These are phyloP conservation scores for Bombus difficillimus DNA, from an alignment of 1,140 invertebrate genomes.

Conservation along the genomic window DNA sequence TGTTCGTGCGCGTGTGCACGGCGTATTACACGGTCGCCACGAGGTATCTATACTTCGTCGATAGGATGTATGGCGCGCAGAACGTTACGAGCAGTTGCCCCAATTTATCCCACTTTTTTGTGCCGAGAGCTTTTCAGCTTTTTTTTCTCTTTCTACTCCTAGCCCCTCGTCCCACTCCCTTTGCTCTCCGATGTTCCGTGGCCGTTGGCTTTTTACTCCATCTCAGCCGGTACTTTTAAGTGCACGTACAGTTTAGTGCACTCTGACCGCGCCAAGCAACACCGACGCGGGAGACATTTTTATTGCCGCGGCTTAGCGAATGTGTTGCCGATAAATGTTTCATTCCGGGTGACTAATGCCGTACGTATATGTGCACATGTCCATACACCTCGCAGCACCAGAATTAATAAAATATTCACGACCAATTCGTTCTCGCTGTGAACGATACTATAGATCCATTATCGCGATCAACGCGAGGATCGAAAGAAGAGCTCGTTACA, in stretches of 20 bases:
- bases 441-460: not conserved
- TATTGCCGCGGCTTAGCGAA: conserved; percentile 55
- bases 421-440: not conserved
- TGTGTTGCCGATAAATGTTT: conserved; percentile 61
- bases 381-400: not conserved
- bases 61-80: conserved; percentile 56
- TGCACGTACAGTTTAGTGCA: conserved; percentile 70
- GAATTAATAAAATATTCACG: conserved; percentile 42
- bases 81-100: conserved; percentile 68
- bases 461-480: not conserved
- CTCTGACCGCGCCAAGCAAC: conserved; percentile 57
- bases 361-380: not conserved
- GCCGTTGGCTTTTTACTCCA: conserved; percentile 39
- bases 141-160: conserved; percentile 18
- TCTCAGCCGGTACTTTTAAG: conserved; percentile 65
- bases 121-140: conserved; percentile 61
- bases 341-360: conserved; percentile 60
- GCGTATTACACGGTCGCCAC: conserved; percentile 2
- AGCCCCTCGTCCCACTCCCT: not conserved
- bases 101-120: conserved; percentile 70
- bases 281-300: conserved; percentile 57
- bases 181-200: conserved; percentile 1
- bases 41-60: conserved; percentile 55
- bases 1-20: conserved; percentile 19
- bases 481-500: not conserved